Base-by-base conservation (phyloP, 2,797 vertebrate species). In the Parambassis ranga region DNA sequence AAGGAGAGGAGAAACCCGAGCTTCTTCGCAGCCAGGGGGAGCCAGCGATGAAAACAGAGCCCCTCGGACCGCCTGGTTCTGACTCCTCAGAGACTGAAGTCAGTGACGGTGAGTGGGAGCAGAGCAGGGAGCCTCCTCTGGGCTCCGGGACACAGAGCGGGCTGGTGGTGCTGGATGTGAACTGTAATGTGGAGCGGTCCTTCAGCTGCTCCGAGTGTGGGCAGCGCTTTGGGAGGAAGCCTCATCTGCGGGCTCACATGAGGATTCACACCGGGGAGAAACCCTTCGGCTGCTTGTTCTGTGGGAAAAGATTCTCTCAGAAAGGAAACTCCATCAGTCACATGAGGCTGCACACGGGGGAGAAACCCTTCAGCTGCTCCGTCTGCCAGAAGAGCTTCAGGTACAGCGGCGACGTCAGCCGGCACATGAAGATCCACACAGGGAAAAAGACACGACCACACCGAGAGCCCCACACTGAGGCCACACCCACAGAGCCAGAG, bases 341-440 rank as follows among this genome's bases (percentile, higher is more conserved):
- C 43, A 70, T 75, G 71, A 38, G 55, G 18, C 42, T 75, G 19
- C 65, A 75, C 31, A 69, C 65, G 0, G 65, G 71, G 39, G 65
- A 75, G 19, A 75, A 75, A 61, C 72, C 65, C 0, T 70, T 65
- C 47, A 68, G 16, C 37, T 79, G 71, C 42, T 65, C 64, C 1
- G 0, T 75, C 5, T 79, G 77, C 7, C 26, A 53, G 0, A 80
- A 77, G 9, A 6, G 0, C 0, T 81, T 81, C 8, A 52, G 73
- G 3, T 76, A 63, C 4, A 80, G 72, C 0, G 73, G 77, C 1
- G 65, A 73, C 0, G 57, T 73, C 0, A 70, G 65, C 57, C 24
- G 71, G 30, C 75, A 81, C 56, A 78, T 75, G 65, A 77, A 51
- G 3, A 62, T 73, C 49, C 79, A 81, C 50, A 68, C 66, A 1